Evolutionary conservation across 1,140 invertebrate genomes (phyloP).

Genomic region (Elysia chlorotica): DNA sequence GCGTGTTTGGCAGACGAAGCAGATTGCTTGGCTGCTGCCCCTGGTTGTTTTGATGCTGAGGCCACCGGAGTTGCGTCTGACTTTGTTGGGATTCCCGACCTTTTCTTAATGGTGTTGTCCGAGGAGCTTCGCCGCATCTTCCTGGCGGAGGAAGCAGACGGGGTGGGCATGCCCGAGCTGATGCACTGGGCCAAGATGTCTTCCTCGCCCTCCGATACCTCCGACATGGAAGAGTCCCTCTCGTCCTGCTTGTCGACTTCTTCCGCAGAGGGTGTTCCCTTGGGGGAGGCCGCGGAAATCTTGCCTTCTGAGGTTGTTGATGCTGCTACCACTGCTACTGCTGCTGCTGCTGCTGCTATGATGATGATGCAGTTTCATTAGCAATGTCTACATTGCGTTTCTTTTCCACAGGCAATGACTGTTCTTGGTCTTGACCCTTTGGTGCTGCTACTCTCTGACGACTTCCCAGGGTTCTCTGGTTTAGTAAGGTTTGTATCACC

Average conservation of each 20-base stretch:
- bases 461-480: too few relatives aligned
- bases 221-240: conserved; percentile 54
- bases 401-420: background rate
- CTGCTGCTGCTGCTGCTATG: background rate
- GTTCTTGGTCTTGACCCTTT: conserved; percentile 10
- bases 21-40: too few relatives aligned
- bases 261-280: background rate
- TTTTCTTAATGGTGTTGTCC: conserved; percentile 47
- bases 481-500: too few relatives aligned
- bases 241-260: conserved; percentile 35
- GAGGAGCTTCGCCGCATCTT: conserved; percentile 51
- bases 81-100: conserved; percentile 24
- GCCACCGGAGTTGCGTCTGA: background rate
- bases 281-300: background rate
- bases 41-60: too few relatives aligned
- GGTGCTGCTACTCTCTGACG: too few relatives aligned
- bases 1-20: too few relatives aligned
- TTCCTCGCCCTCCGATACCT: conserved; percentile 59
- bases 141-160: conserved; percentile 42
- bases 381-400: background rate
- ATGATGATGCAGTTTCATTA: background rate
- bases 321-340: background rate
- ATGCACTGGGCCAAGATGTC: conserved; percentile 61
- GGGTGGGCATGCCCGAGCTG: conserved; percentile 57
- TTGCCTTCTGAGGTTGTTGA: background rate